Evolutionary conservation across 2,113 vertebrate species (phyloP).

Genomic region (Chlorocebus sabaeus): DNA sequence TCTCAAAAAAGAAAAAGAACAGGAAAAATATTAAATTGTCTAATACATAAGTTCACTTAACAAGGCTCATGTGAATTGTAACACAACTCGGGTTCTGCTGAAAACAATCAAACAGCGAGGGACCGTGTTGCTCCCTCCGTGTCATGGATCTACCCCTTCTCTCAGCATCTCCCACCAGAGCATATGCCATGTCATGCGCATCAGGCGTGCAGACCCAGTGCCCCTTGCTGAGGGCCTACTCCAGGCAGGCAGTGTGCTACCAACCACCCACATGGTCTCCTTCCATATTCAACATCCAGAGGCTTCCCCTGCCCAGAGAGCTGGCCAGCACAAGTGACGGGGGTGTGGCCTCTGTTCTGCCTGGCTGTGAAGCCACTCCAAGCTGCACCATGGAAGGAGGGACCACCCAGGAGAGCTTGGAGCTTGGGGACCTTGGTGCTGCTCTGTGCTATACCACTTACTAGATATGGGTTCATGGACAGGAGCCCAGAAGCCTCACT

Average conservation of each 20-base stretch:
- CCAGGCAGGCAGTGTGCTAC: neutral
- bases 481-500: neutral
- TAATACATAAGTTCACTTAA: neutral
- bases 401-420: neutral
- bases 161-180: neutral
- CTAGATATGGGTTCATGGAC: neutral
- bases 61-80: neutral
- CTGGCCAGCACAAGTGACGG: neutral
- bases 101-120: neutral
- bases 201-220: neutral
- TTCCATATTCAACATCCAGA: rapidly evolving
- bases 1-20: too few relatives aligned
- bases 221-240: neutral
- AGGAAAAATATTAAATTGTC: neutral
- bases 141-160: rapidly evolving
- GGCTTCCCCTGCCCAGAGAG: neutral
- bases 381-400: neutral
- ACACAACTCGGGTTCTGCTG: neutral
- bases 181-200: rapidly evolving
- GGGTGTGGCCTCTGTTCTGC: neutral
- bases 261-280: neutral
- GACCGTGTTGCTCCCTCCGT: rapidly evolving
- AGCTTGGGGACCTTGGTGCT: neutral
- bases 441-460: neutral
- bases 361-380: neutral